Percentiles rank a stretch among this genome's conserved stretches.
These are phyloP conservation scores for Acridotheres tristis DNA, from an alignment of 2,797 vertebrate species.

Conservation along the genomic window DNA sequence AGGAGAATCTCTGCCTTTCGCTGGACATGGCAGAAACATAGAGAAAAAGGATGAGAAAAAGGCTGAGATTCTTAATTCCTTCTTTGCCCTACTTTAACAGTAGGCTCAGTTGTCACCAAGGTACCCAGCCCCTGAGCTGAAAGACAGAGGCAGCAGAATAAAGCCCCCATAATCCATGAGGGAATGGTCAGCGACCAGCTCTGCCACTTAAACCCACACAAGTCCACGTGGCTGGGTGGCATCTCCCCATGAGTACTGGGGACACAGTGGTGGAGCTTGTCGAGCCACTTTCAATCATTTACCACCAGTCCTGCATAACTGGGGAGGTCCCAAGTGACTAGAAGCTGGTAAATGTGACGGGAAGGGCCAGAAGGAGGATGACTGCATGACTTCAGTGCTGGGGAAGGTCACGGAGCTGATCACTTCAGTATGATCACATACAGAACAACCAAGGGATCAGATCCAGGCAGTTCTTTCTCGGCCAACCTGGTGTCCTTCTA, in stretches of 20 bases:
- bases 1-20: not conserved
- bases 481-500: not conserved
- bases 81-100: not conserved
- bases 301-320: rapidly evolving
- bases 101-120: too few relatives aligned
- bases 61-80: not conserved
- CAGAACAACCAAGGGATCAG: not conserved
- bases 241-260: not conserved
- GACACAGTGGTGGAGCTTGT: rapidly evolving
- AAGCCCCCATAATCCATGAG: not conserved
- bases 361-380: not conserved
- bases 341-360: not conserved
- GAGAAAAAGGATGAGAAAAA: not conserved
- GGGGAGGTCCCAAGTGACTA: not conserved
- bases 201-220: not conserved
- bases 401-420: too few relatives aligned
- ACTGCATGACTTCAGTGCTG: not conserved
- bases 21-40: not conserved
- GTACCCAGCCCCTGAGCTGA: not conserved
- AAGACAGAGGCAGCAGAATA: not conserved
- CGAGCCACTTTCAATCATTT: not conserved
- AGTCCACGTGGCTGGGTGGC: too few relatives aligned
- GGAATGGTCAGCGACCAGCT: not conserved
- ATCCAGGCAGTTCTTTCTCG: not conserved
- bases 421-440: too few relatives aligned